Conservation (phyloP, 2,113 vertebrate species). For the Grantiella picta region DNA sequence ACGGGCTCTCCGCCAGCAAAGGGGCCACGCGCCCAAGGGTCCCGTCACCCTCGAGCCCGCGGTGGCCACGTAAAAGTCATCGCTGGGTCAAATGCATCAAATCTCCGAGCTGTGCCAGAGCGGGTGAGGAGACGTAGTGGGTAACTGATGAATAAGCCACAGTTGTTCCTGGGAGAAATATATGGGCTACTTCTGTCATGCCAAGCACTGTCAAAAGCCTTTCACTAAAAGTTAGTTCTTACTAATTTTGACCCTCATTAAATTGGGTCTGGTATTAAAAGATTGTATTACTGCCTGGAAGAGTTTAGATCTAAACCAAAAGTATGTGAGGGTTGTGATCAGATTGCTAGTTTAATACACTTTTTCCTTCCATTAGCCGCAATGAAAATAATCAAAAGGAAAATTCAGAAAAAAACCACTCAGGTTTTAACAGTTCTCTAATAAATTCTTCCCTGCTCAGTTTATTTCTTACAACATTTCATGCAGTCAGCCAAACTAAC, state of each 20-base stretch:
- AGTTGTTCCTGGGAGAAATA: neutral
- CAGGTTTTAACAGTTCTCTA: neutral
- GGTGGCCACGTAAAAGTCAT: neutral
- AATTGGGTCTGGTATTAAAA: neutral
- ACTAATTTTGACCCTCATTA: neutral
- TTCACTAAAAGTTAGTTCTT: neutral
- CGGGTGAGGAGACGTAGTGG: neutral
- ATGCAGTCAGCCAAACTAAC: neutral
- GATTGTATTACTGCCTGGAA: neutral
- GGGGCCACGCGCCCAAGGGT: neutral
- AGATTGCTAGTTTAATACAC: neutral
- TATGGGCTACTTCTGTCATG: neutral
- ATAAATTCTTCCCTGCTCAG: neutral
- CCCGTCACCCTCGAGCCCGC: neutral
- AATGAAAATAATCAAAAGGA: neutral
- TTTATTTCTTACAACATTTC: neutral
- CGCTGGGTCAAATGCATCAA: neutral
- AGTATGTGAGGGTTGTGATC: neutral
- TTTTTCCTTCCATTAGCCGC: neutral
- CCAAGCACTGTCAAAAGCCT: neutral
- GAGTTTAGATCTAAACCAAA: neutral
- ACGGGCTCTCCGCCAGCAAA: neutral
- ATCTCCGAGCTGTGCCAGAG: too few relatives aligned
- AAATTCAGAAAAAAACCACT: neutral
- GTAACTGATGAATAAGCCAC: neutral